A percentile compares a stretch with the other conserved stretches of the same genome.
These are phyloP conservation scores for Halictus ligatus DNA, from an alignment of 2,888 invertebrate species.

Conservation along the genomic window DNA sequence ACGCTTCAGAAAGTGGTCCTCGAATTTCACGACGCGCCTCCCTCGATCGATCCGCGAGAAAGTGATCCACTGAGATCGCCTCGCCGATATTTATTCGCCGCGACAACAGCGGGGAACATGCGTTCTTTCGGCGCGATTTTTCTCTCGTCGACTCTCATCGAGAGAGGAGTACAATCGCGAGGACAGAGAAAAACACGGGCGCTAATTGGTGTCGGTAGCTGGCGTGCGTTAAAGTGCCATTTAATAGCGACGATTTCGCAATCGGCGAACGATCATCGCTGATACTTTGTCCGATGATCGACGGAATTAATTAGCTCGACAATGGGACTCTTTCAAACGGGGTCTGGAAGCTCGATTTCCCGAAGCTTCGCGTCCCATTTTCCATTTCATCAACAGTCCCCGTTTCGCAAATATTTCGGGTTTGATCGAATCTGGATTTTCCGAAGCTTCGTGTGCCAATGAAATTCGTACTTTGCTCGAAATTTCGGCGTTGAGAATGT, in stretches of 20 bases:
- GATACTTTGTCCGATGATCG: neutral
- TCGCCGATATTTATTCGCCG: neutral
- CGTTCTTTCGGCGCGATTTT: neutral
- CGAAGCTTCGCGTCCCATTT: neutral
- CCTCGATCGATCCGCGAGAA: constrained; percentile 23
- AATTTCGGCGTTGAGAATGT: too few relatives aligned
- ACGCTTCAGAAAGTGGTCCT: constrained; percentile 35
- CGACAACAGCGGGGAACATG: neutral
- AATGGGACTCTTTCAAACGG: neutral
- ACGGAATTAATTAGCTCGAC: neutral
- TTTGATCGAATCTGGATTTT: too few relatives aligned
- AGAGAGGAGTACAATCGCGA: neutral
- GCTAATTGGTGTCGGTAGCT: neutral
- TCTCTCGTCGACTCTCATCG: too few relatives aligned
- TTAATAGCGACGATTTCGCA: neutral
- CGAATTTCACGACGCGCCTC: constrained; percentile 13
- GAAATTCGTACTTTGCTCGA: too few relatives aligned
- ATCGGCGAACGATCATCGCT: neutral
- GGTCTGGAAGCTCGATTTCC: neutral
- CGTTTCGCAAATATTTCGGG: too few relatives aligned
- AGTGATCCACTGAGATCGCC: neutral
- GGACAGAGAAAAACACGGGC: neutral
- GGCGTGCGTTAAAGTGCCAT: neutral
- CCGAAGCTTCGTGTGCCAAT: too few relatives aligned
- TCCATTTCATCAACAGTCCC: neutral